Evolutionary conservation across 2,797 vertebrate species (phyloP).

Genomic region (Nyctibius grandis): DNA sequence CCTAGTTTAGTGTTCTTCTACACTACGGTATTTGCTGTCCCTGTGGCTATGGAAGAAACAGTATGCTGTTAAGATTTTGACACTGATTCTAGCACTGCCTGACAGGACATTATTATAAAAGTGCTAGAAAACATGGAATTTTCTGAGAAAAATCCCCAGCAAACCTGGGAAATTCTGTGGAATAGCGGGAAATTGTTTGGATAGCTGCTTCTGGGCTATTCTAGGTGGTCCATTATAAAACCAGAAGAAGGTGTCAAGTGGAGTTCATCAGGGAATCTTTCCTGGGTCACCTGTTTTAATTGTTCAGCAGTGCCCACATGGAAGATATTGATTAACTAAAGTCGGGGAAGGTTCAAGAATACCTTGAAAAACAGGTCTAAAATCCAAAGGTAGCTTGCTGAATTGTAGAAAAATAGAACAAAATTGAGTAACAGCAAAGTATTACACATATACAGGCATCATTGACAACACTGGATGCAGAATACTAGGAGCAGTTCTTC

Average conservation of each 20-base stretch:
- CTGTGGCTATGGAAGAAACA: not conserved
- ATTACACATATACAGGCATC: not conserved
- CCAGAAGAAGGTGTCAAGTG: not conserved
- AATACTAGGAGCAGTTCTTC: not conserved
- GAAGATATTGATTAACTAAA: not conserved
- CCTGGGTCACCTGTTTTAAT: not conserved
- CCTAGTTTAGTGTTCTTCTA: not conserved
- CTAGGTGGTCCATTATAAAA: not conserved
- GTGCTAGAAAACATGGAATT: not conserved
- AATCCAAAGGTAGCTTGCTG: not conserved
- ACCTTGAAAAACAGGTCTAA: not conserved
- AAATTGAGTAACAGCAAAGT: not conserved
- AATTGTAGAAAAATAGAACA: not conserved
- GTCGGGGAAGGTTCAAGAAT: not conserved
- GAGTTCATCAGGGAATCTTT: not conserved
- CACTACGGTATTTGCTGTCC: not conserved
- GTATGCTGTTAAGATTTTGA: not conserved
- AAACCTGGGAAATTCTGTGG: not conserved
- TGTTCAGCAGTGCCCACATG: not conserved
- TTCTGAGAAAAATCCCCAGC: no score
- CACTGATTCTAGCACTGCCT: not conserved
- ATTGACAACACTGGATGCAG: not conserved
- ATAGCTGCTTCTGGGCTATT: not conserved
- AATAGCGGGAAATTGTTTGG: not conserved
- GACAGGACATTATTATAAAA: not conserved